A percentile compares a stretch with the other conserved stretches of the same genome.
phyloP scores from a whole-genome alignment of 2,113 vertebrate species.

The Paracyprichromis sp. region DNA sequence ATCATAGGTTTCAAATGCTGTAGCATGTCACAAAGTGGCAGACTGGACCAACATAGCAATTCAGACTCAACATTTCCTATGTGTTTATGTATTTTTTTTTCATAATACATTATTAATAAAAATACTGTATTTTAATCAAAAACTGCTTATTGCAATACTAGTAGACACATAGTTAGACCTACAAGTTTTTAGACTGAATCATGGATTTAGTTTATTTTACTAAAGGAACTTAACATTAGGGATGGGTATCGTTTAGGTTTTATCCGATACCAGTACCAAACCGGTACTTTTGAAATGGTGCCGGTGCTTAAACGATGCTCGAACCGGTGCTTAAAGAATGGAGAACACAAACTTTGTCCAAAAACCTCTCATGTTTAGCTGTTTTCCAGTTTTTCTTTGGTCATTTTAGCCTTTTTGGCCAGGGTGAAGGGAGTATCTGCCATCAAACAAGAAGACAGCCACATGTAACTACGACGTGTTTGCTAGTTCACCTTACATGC shows the following conservation, averaged over 20 bases:
- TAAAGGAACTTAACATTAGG: background rate
- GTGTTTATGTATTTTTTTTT: background rate
- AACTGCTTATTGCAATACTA: background rate
- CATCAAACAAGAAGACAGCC: too few species aligned
- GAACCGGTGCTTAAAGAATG: too few species aligned
- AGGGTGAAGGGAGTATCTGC: too few species aligned
- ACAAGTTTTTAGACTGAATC: background rate
- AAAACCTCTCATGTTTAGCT: too few species aligned
- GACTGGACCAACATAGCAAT: background rate
- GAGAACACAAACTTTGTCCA: too few species aligned
- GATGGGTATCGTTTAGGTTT: background rate
- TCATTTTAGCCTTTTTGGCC: too few species aligned
- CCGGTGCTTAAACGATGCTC: too few species aligned
- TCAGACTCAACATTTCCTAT: background rate
- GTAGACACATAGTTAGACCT: background rate
- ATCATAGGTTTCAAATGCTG: background rate
- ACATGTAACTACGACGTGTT: too few species aligned
- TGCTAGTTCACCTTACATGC: too few species aligned
- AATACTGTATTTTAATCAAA: background rate
- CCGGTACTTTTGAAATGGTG: too few species aligned
- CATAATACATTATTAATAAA: background rate
- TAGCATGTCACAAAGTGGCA: background rate
- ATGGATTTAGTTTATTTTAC: background rate
- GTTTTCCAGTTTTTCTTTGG: too few species aligned
- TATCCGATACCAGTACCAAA: too few species aligned